Percentiles rank a stretch among this genome's conserved stretches.
Conservation (phyloP, 2,797 vertebrate genomes). For the Leptatherina wallacei region DNA sequence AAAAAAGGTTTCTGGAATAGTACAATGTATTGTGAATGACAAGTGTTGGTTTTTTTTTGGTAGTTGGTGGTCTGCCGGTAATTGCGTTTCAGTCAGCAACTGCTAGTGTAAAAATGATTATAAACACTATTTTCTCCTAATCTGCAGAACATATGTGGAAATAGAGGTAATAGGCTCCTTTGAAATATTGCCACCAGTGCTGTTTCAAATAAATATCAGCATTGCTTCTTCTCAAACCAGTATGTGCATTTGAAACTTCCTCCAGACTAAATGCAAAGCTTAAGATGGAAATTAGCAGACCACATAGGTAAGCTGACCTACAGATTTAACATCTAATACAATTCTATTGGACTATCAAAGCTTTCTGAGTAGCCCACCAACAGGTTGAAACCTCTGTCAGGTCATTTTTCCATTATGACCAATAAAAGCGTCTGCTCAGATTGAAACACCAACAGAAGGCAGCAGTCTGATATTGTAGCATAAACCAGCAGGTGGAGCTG, state of each 20-base stretch:
- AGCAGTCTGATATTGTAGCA: conserved; percentile 12
- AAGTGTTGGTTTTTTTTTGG: conserved; percentile 37
- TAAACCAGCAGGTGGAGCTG: conserved; percentile 67
- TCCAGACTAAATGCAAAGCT: conserved; percentile 18
- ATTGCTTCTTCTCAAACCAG: not conserved
- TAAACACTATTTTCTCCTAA: conserved; percentile 44
- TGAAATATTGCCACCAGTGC: conserved; percentile 14
- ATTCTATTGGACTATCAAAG: conserved; percentile 17
- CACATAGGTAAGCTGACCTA: conserved; percentile 12
- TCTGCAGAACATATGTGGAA: conserved; percentile 36
- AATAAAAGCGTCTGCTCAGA: conserved; percentile 4
- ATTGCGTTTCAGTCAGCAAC: conserved; percentile 62
- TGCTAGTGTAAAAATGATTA: conserved; percentile 42
- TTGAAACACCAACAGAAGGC: conserved; percentile 2
- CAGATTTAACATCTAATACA: conserved; percentile 18
- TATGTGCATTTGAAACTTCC: not conserved
- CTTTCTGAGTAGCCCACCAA: conserved; percentile 12
- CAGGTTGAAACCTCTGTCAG: conserved; percentile 5
- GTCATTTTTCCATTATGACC: not conserved
- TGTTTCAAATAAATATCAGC: conserved; percentile 24
- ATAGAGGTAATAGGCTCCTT: conserved; percentile 10
- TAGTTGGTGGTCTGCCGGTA: conserved; percentile 48
- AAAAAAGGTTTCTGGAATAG: conserved; percentile 73
- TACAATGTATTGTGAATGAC: conserved; percentile 52
- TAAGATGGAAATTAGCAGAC: not conserved